These are phyloP conservation scores for Acestrorhynchus altus DNA, from an alignment of 2,797 vertebrate genomes.

Conservation along the genomic window DNA sequence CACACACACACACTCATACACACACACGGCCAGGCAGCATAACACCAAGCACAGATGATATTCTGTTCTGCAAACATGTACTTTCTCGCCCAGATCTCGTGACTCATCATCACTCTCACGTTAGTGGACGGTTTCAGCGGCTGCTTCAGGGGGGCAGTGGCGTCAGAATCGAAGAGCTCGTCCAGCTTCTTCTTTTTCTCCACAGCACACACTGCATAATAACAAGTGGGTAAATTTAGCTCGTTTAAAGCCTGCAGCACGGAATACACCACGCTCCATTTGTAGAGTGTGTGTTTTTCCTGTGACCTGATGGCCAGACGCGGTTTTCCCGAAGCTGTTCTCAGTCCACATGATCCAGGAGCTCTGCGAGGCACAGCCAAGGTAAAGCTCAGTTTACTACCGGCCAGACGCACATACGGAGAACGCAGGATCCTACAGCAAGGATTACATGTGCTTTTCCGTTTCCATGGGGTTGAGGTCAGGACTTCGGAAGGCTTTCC, in stretches of 20 bases:
- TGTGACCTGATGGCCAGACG: slow-evolving; percentile 2
- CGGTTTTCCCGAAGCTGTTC: background rate
- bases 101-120: slow-evolving; percentile 34
- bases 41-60: background rate
- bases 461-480: no score
- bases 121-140: slow-evolving; percentile 27
- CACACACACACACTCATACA: no score
- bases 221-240: background rate
- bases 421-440: no score
- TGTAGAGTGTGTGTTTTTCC: background rate
- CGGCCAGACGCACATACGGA: no score
- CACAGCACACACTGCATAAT: background rate
- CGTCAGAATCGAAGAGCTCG: slow-evolving; percentile 4
- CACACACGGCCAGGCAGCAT: background rate
- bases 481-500: no score
- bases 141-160: background rate
- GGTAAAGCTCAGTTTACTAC: no score
- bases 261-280: background rate
- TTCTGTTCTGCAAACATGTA: background rate
- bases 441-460: no score
- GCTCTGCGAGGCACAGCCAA: no score
- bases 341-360: no score
- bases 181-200: background rate
- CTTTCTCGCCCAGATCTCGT: slow-evolving; percentile 26
- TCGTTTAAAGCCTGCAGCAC: background rate